Conservation (phyloP, 1,140 invertebrate species). For the Calycopis cecrops region DNA sequence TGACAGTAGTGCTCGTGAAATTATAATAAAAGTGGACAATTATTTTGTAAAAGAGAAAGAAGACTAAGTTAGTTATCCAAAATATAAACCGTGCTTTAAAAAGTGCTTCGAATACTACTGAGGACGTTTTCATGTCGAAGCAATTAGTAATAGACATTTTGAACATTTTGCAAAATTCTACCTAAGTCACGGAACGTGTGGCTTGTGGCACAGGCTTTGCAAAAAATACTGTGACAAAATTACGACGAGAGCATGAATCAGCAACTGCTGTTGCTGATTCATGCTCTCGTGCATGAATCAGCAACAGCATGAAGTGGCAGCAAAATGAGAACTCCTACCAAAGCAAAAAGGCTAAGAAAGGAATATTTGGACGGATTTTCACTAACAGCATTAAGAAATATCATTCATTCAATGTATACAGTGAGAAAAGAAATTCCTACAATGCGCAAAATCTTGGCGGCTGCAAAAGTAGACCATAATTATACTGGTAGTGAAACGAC, state of each 20-base stretch:
- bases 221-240: conserved; percentile 20
- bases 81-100: too few species aligned
- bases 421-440: too few species aligned
- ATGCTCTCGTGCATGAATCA: conserved; percentile 7
- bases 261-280: too few species aligned
- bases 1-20: conserved; percentile 23
- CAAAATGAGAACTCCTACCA: too few species aligned
- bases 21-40: conserved; percentile 22
- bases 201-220: conserved; percentile 7
- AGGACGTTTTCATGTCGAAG: too few species aligned
- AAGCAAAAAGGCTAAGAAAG: conserved; percentile 19
- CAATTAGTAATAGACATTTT: too few species aligned
- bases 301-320: conserved; percentile 16
- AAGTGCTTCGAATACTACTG: too few species aligned
- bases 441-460: conserved; percentile 20
- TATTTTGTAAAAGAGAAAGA: conserved; percentile 26
- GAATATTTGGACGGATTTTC: conserved; percentile 24
- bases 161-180: too few species aligned
- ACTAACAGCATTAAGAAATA: conserved; percentile 11
- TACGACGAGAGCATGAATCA: too few species aligned
- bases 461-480: conserved; percentile 21
- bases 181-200: conserved; percentile 18
- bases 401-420: too few species aligned
- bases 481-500: conserved; percentile 22
- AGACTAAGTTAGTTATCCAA: conserved; percentile 17